Conservation (phyloP, 1,140 invertebrate species). For the Atta cephalotes region DNA sequence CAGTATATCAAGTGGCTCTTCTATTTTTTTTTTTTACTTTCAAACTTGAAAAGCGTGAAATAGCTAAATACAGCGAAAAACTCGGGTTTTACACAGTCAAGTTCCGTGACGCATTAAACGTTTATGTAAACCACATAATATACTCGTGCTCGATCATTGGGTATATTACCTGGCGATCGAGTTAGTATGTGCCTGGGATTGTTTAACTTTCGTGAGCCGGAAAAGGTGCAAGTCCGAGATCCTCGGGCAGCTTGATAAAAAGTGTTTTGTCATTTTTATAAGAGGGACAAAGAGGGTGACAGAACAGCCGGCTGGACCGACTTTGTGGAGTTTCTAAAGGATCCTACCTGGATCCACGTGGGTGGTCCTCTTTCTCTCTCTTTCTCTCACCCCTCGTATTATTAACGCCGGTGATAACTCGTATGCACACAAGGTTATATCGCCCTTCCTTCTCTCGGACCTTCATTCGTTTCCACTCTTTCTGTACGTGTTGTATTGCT, state of each 20-base stretch:
- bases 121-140: slow-evolving; percentile 51
- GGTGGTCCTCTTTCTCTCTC: slow-evolving; percentile 72
- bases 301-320: slow-evolving; percentile 44
- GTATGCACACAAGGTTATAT: slow-evolving; percentile 62
- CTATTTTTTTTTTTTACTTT: background rate
- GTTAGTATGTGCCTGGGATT: slow-evolving; percentile 54
- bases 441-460: slow-evolving; percentile 43
- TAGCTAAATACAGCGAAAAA: background rate
- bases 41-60: background rate
- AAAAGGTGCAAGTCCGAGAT: slow-evolving; percentile 38
- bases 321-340: slow-evolving; percentile 54
- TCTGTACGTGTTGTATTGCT: slow-evolving; percentile 36
- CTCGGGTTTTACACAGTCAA: background rate
- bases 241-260: slow-evolving; percentile 67
- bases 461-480: slow-evolving; percentile 36
- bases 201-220: slow-evolving; percentile 59
- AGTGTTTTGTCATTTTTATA: slow-evolving; percentile 79
- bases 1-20: background rate
- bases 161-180: slow-evolving; percentile 51
- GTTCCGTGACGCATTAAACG: slow-evolving; percentile 44
- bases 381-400: slow-evolving; percentile 60
- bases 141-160: slow-evolving; percentile 32
- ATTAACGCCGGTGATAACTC: slow-evolving; percentile 78
- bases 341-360: slow-evolving; percentile 73
- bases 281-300: slow-evolving; percentile 60